These are phyloP conservation scores for Minunthozetes semirufus DNA, from an alignment of 2,888 invertebrate genomes.

Conservation along the genomic window DNA sequence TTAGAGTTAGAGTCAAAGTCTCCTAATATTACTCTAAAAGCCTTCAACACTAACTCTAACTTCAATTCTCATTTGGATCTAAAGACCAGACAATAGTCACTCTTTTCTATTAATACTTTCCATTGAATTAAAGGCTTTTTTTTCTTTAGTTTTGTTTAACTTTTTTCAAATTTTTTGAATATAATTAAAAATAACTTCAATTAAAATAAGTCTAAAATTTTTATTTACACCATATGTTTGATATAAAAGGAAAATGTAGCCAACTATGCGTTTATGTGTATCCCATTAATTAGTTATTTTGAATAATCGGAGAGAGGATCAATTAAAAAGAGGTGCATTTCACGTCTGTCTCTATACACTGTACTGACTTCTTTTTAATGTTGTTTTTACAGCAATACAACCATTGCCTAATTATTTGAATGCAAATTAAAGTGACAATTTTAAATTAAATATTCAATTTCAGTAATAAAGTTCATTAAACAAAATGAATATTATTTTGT, in stretches of 20 bases:
- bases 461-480: too few species aligned
- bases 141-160: too few species aligned
- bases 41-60: constrained; percentile 5
- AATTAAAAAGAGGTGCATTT: not conserved
- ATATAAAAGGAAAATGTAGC: not conserved
- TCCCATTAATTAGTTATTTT: too few species aligned
- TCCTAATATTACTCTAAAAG: constrained; percentile 18
- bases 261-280: not conserved
- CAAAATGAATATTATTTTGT: too few species aligned
- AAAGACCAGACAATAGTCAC: not conserved
- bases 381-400: not conserved
- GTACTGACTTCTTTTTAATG: not conserved
- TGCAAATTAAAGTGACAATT: too few species aligned
- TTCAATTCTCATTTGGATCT: constrained; percentile 16
- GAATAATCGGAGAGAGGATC: not conserved
- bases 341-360: not conserved
- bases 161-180: too few species aligned
- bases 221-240: not conserved
- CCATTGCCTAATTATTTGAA: not conserved
- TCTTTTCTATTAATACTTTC: not conserved
- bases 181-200: too few species aligned
- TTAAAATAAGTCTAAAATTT: not conserved
- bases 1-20: constrained; percentile 10
- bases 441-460: too few species aligned
- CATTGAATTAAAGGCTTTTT: not conserved